Evolutionary conservation across 35 echinoderm and acorn worm genomes (phyloP).

Genomic region (Amphiura filiformis): DNA sequence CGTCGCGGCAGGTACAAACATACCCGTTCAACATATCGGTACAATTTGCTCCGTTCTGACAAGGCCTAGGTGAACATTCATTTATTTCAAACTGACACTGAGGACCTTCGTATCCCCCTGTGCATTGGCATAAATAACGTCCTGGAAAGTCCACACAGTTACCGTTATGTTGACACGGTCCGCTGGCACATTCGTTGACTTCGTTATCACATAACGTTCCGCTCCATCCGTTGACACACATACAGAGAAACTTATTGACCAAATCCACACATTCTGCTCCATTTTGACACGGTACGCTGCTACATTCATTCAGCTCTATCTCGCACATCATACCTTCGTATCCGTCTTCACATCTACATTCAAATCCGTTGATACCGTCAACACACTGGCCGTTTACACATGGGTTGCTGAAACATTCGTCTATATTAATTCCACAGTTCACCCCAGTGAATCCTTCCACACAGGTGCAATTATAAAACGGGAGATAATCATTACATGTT

Average conservation of each 20-base stretch:
- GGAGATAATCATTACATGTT: background rate
- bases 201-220: conserved; percentile 30
- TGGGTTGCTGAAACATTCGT: conserved; percentile 61
- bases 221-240: background rate
- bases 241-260: background rate
- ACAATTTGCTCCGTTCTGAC: conserved; percentile 48
- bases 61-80: conserved; percentile 37
- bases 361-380: conserved; percentile 43
- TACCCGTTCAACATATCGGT: conserved; percentile 42
- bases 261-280: background rate
- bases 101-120: conserved; percentile 44
- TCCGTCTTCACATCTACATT: conserved; percentile 45
- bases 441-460: conserved; percentile 4
- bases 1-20: conserved; percentile 39
- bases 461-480: background rate
- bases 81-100: conserved; percentile 23
- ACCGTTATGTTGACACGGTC: conserved; percentile 52
- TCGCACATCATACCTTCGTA: conserved; percentile 54
- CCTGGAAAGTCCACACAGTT: conserved; percentile 50
- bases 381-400: conserved; percentile 46
- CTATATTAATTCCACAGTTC: conserved; percentile 34
- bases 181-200: conserved; percentile 55
- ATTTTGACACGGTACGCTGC: conserved; percentile 29
- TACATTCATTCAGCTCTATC: conserved; percentile 23
- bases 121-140: conserved; percentile 44